Evolutionary conservation across 2,888 invertebrate genomes (phyloP), one percentile per base, ranked within the genome.

Genomic region (Ecliptopera silaceata): DNA sequence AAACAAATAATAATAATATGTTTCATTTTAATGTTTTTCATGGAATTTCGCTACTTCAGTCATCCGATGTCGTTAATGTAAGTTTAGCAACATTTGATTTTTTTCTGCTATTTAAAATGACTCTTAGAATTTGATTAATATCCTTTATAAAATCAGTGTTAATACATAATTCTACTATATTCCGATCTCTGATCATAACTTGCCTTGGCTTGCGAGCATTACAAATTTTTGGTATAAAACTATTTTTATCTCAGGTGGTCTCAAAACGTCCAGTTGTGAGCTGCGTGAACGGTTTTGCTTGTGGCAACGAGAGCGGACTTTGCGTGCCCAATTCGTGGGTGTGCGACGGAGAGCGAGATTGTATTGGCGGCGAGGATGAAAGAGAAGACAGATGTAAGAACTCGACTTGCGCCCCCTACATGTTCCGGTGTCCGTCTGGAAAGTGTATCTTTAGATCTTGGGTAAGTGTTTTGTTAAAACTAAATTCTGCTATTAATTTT

Each of bases 281-380:
- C 47, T 90, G 89, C 52, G 72, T 68, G 22, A 79, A 80, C 60
- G 80, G 82, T 0, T 89, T 89, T 74, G 65, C 80, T 0, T 90
- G 89, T 57, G 78, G 79, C n/a, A 82, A 80, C 59, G 77, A 75
- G 13, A 75, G 70, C 59, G 92, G 90, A 11, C 86, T 90, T 41
- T 97, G 97, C 70, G 94, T 97, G 56, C 95, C 96, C 41, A 91
- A 91, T 69, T 93, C 94, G 13, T 96, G 96, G 94, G 93, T 94
- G 36, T 98, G 97, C 84, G 97, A 97, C 82, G 95, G 95, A 6
- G 95, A 95, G 67, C 82, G 90, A n/a, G 97, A 98, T 80, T 97
- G 97, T 71, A 81, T 86, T 0, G 93, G 93, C 61, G 93, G 93
- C 0, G 94, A 95, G 22, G 97, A 97, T 75, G 97, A 97, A 81